Evolutionary conservation across 2,888 invertebrate genomes (phyloP).

Genomic region (Lumbricus terrestris): DNA sequence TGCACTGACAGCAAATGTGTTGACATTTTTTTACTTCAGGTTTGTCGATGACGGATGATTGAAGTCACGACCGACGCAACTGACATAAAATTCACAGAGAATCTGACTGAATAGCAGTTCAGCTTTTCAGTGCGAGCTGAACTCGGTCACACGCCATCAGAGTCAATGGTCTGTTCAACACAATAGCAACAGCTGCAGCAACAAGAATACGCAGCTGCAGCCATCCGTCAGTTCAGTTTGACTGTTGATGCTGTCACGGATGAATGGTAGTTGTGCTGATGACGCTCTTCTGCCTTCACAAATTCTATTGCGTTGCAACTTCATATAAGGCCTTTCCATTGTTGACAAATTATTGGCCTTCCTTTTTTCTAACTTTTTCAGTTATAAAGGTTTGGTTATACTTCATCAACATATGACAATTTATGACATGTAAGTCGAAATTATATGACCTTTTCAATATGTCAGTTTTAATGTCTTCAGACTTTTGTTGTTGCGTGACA

Average conservation of each 20-base stretch:
- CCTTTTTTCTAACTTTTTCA: neutral
- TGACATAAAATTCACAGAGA: neutral
- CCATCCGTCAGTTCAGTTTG: neutral
- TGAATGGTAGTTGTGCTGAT: neutral
- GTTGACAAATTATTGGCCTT: neutral
- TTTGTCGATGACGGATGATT: neutral
- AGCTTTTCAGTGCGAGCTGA: neutral
- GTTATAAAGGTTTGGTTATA: neutral
- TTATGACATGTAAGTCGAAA: neutral
- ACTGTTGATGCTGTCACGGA: neutral
- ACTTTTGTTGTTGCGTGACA: too few relatives aligned
- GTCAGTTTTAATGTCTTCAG: neutral
- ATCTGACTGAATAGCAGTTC: neutral
- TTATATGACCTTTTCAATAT: neutral
- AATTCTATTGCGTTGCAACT: neutral
- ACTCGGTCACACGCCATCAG: neutral
- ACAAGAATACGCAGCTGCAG: too few relatives aligned
- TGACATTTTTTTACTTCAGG: neutral
- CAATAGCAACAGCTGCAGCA: too few relatives aligned
- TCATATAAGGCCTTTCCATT: neutral
- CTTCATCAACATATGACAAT: neutral
- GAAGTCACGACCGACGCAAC: neutral
- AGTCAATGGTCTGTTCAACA: neutral
- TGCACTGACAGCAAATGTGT: neutral
- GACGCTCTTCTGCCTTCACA: neutral